Evolutionary conservation across 2,888 invertebrate species (phyloP), one percentile per base, ranked within the genome.

Genomic region (Gerris lacustris): DNA sequence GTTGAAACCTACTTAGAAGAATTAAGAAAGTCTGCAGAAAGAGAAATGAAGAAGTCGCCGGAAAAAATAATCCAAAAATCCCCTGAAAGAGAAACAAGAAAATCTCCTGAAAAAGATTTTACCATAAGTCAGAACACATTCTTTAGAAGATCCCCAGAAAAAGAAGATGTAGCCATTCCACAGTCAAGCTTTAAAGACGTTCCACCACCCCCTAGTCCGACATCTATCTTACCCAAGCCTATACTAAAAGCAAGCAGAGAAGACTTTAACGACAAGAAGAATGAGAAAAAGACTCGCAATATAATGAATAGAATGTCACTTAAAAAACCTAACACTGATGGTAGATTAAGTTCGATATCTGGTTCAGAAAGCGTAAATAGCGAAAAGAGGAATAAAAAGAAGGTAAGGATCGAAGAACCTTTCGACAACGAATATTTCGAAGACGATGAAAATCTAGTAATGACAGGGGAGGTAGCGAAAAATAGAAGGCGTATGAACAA

Each of bases 201-300:
- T 9, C 15, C 55, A 11, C 9, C 15, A 9, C 9, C 55, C 9
- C 55, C 55, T 11, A 55, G 55, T 15, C 55, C 55, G 9, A 55
- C 55, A 11, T 55, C 55, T 55, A 15, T 55, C 15, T 9, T 55
- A 55, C 92, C 91, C 0, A 92, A 91, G 79, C 91, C 92, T 0
- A 92, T 92, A 76, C 78, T 92, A 15, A 92, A 92, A 78, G 84
- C 85, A 7, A 71, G 74, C 55, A 55, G 55, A 15, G 55, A 55
- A 2, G 76, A 76, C 31, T 64, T 5, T n/a, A 31, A 17, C 66
- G 47, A 15, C 69, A 71, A 66, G 67, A 71, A 67, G 73, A 73
- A 47, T 69, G 69, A 66, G 15, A n/a, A 64, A 64, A 64, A 64
- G 31, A 64, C n/a, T 55, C 9, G 55, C 2, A 64, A 64, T 64